Evolutionary conservation across 2,888 invertebrate genomes (phyloP).

Genomic region (Aspidiotus destructor): DNA sequence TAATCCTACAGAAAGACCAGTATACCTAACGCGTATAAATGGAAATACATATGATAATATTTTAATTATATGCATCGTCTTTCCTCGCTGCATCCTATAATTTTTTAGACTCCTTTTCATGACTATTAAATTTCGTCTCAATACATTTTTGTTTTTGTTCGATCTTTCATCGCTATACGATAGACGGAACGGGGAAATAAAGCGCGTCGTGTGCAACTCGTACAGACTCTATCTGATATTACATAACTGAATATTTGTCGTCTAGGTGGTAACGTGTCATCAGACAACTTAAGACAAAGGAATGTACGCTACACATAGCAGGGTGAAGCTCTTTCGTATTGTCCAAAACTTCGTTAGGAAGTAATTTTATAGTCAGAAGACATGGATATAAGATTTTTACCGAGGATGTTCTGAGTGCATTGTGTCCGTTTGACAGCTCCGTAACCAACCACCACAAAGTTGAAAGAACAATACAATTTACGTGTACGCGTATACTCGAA

Average conservation of each 20-base stretch:
- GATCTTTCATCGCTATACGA: background rate
- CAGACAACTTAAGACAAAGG: background rate
- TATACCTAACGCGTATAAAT: background rate
- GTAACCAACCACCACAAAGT: background rate
- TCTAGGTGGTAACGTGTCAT: slow-evolving; percentile 2
- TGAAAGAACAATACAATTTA: background rate
- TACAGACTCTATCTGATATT: background rate
- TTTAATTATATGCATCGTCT: background rate
- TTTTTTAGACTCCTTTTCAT: slow-evolving; percentile 2
- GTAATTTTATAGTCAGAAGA: slow-evolving; percentile 2
- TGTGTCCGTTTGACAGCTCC: slow-evolving; percentile 2
- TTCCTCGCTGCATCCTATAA: background rate
- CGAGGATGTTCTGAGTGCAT: slow-evolving; percentile 2
- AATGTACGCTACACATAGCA: background rate
- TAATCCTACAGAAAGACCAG: no score
- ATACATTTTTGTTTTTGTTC: background rate
- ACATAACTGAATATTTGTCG: background rate
- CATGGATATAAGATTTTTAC: background rate
- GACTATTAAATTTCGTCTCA: slow-evolving; percentile 2
- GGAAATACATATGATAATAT: background rate
- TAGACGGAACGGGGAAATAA: background rate
- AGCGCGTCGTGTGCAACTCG: slow-evolving; percentile 4
- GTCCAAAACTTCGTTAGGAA: slow-evolving; percentile 2
- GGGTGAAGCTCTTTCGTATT: background rate
- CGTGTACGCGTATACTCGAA: background rate